phyloP scores from a whole-genome alignment of 2,888 invertebrate genomes.

The Xestia rhomboidea region DNA sequence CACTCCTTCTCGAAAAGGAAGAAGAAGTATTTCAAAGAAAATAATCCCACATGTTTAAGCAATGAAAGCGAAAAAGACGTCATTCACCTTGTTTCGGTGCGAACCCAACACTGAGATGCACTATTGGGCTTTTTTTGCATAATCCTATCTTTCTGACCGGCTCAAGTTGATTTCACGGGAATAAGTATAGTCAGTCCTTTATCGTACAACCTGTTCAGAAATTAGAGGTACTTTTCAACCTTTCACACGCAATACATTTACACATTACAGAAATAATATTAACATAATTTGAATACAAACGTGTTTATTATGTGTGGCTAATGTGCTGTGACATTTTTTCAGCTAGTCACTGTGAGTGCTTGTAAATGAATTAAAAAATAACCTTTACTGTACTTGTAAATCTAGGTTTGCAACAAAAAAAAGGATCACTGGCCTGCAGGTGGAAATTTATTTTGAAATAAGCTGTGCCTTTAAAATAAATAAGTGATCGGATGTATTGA shows the following conservation, averaged over 20 bases:
- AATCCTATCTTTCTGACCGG: not conserved
- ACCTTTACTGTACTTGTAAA: not conserved
- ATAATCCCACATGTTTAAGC: not conserved
- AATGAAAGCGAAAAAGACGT: too few relatives aligned
- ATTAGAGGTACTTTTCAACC: not conserved
- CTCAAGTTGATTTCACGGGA: not conserved
- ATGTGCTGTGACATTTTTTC: constrained; percentile 2
- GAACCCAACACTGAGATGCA: too few relatives aligned
- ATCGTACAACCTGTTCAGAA: not conserved
- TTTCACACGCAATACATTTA: constrained; percentile 28
- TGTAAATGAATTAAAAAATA: constrained; percentile 7
- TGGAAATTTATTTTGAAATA: not conserved
- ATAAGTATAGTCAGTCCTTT: not conserved
- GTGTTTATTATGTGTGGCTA: constrained; percentile 27
- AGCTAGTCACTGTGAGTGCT: not conserved
- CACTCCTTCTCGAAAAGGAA: too few relatives aligned
- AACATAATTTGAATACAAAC: constrained; percentile 13
- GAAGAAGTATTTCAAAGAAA: not conserved
- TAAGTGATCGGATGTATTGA: accelerated
- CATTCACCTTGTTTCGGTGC: too few relatives aligned
- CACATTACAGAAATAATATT: constrained; percentile 1
- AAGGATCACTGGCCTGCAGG: not conserved
- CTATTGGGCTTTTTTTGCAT: too few relatives aligned
- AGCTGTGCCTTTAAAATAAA: not conserved
- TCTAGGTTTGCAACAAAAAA: not conserved